phyloP scores from a whole-genome alignment of 53 echinoderm and acorn worm species.

The Apostichopus leukothele region DNA sequence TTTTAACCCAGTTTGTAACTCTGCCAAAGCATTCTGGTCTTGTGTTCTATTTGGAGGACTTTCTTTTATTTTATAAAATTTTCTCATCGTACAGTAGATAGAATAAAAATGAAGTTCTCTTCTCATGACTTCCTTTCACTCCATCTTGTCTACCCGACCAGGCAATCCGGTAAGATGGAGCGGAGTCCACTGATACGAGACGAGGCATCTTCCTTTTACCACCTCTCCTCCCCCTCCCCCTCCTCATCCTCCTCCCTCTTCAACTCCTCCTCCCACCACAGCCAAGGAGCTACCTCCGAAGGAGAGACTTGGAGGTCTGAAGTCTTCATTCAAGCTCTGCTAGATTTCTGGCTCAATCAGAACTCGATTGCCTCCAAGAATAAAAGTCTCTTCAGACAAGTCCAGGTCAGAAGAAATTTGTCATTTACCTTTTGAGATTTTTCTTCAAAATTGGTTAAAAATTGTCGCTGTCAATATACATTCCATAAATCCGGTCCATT shows the following conservation, averaged over 20 bases:
- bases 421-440: not conserved
- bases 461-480: too few relatives aligned
- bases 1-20: too few relatives aligned
- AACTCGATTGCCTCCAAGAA: constrained; percentile 63
- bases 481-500: too few relatives aligned
- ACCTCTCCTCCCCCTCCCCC: constrained; percentile 15
- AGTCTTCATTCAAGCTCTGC: constrained; percentile 73
- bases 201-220: constrained; percentile 33
- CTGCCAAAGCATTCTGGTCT: too few relatives aligned
- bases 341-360: constrained; percentile 93
- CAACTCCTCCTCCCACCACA: constrained; percentile 31
- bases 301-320: constrained; percentile 93
- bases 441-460: too few relatives aligned
- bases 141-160: constrained; percentile 5
- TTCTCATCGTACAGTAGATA: too few relatives aligned
- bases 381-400: constrained; percentile 72
- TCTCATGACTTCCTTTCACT: not conserved
- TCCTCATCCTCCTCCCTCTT: constrained; percentile 33
- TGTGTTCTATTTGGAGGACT: too few relatives aligned
- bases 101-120: too few relatives aligned
- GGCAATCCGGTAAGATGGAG: constrained; percentile 57
- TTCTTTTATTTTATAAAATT: too few relatives aligned
- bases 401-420: constrained; percentile 56
- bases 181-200: constrained; percentile 54
- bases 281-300: constrained; percentile 21